Percentiles rank a stretch among this genome's conserved stretches.
Evolutionary conservation across 2,797 vertebrate genomes (phyloP).

Genomic region (Spondyliosoma cantharus): DNA sequence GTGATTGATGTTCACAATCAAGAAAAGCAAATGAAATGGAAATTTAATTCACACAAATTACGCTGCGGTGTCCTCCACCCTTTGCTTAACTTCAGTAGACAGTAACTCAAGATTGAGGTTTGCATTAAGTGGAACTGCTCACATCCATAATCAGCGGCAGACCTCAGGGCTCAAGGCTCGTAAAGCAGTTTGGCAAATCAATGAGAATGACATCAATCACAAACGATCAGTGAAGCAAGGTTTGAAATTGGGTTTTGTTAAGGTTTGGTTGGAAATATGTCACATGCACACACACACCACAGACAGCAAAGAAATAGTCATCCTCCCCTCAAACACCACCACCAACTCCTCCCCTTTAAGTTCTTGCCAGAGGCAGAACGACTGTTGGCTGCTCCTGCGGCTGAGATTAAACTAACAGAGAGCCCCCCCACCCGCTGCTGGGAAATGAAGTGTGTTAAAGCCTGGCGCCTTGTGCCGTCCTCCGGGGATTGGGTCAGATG

Average conservation of each 20-base stretch:
- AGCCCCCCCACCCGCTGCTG: constrained; percentile 74
- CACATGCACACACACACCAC: constrained; percentile 26
- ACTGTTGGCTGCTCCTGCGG: constrained; percentile 78
- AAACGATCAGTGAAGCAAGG: constrained; percentile 38
- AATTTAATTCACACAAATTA: constrained; percentile 33
- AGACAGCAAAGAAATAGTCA: constrained; percentile 41
- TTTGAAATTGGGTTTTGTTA: constrained; percentile 54
- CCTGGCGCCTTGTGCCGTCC: constrained; percentile 74
- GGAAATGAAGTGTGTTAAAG: constrained; percentile 81
- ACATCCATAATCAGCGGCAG: constrained; percentile 60
- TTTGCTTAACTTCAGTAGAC: constrained; percentile 19
- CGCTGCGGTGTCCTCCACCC: constrained; percentile 25
- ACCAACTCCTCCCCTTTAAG: constrained; percentile 53
- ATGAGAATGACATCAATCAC: constrained; percentile 55
- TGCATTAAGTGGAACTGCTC: constrained; percentile 27
- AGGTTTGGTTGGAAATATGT: constrained; percentile 46
- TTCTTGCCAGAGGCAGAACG: constrained; percentile 75
- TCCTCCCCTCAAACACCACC: constrained; percentile 46
- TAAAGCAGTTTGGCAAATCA: constrained; percentile 51
- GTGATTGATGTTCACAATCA: constrained; percentile 46
- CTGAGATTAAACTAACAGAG: constrained; percentile 81
- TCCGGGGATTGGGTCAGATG: constrained; percentile 62
- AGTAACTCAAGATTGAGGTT: constrained; percentile 40
- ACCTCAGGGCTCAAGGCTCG: constrained; percentile 29
- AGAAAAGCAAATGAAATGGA: constrained; percentile 51